These are phyloP conservation scores for Lypha dubia DNA, from an alignment of 2,888 invertebrate species.

Conservation along the genomic window DNA sequence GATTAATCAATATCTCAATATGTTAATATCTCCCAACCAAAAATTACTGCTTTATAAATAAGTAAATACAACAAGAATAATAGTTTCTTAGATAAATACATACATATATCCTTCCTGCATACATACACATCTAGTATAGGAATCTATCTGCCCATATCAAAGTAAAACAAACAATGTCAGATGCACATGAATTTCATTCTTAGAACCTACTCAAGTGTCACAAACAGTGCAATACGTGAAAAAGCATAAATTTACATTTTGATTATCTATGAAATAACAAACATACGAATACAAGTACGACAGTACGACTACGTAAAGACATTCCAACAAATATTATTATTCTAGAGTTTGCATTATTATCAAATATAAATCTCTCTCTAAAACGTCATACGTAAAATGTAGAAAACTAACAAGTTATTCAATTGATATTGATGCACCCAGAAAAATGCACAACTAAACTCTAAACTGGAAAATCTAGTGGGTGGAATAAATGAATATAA, in stretches of 20 bases:
- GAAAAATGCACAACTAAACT: constrained; percentile 33
- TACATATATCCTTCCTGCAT: constrained; percentile 41
- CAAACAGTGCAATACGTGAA: constrained; percentile 73
- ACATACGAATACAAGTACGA: constrained; percentile 39
- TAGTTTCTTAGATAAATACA: constrained; percentile 14
- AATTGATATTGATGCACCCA: constrained; percentile 71
- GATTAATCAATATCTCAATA: constrained; percentile 43
- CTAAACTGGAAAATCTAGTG: constrained; percentile 57
- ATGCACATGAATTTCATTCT: constrained; percentile 56
- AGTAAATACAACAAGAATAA: constrained; percentile 6
- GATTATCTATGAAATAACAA: constrained; percentile 60
- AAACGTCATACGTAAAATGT: constrained; percentile 57
- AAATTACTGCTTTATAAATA: neutral
- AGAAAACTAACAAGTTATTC: constrained; percentile 67
- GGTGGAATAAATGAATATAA: constrained; percentile 72
- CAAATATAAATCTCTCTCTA: constrained; percentile 59
- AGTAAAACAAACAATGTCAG: constrained; percentile 28
- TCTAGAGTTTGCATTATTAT: constrained; percentile 60
- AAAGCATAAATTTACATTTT: constrained; percentile 71
- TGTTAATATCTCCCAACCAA: constrained; percentile 26
- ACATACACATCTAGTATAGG: neutral
- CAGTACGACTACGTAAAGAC: constrained; percentile 39
- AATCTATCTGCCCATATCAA: neutral
- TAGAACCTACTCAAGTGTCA: constrained; percentile 71
- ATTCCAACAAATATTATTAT: constrained; percentile 31